A percentile compares a stretch with the other conserved stretches of the same genome.
Conservation (phyloP, 2,888 invertebrate species). For the Plemyria rubiginata region DNA sequence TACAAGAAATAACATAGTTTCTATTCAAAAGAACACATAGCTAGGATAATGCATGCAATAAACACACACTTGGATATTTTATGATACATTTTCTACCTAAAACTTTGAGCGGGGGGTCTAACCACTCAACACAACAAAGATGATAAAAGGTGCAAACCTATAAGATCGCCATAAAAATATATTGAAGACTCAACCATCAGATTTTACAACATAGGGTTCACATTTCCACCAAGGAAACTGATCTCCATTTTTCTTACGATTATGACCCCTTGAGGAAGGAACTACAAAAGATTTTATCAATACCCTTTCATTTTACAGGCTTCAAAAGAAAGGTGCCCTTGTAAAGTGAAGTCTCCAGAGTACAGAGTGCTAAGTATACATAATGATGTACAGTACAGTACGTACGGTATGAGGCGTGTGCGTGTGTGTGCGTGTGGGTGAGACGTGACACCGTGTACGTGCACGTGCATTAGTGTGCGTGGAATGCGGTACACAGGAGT, state of each 20-base stretch:
- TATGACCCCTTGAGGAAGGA: slow-evolving; percentile 56
- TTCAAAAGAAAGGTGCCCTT: slow-evolving; percentile 77
- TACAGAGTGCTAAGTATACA: slow-evolving; percentile 56
- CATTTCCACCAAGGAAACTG: slow-evolving; percentile 12
- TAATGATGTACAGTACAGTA: slow-evolving; percentile 54
- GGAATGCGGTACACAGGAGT: slow-evolving; percentile 61
- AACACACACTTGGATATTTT: too few relatives aligned
- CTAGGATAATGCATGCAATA: too few relatives aligned
- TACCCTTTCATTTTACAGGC: slow-evolving; percentile 55
- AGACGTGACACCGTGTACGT: slow-evolving; percentile 55
- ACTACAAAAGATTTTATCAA: slow-evolving; percentile 70
- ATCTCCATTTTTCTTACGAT: slow-evolving; percentile 53
- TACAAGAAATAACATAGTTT: too few relatives aligned
- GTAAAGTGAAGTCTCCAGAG: slow-evolving; percentile 71
- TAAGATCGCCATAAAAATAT: slow-evolving; percentile 15
- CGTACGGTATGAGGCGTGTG: slow-evolving; percentile 58
- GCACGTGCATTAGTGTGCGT: slow-evolving; percentile 57
- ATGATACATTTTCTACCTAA: background rate
- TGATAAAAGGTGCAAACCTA: slow-evolving; percentile 19
- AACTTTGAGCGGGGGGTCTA: background rate
- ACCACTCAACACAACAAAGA: background rate
- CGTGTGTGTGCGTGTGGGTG: slow-evolving; percentile 66
- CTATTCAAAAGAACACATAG: too few relatives aligned
- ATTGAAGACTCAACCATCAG: slow-evolving; percentile 14
- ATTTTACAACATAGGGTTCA: slow-evolving; percentile 12